A percentile compares a stretch with the other conserved stretches of the same genome.
Evolutionary conservation across 2,113 vertebrate genomes (phyloP).

Genomic region (Enhydra lutris): DNA sequence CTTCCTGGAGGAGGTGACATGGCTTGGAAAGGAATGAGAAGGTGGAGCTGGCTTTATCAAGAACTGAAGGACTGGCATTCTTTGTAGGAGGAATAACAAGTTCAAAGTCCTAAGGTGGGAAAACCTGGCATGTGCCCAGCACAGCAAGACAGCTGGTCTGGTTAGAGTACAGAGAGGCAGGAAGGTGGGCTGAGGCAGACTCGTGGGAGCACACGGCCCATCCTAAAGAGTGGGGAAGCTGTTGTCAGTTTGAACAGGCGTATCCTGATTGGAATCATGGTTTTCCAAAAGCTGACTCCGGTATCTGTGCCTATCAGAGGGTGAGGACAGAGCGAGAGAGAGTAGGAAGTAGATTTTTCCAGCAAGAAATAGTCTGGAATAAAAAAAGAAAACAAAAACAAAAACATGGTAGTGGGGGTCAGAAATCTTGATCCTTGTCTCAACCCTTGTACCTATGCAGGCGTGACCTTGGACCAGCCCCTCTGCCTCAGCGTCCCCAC

Average conservation of each 20-base stretch:
- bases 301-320: neutral
- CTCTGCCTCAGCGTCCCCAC: neutral
- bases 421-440: neutral
- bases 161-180: neutral
- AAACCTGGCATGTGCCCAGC: neutral
- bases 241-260: neutral
- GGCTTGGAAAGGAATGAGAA: neutral
- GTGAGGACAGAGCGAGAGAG: neutral
- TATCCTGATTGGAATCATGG: neutral
- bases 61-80: neutral
- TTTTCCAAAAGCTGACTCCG: neutral
- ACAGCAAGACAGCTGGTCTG: neutral
- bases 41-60: neutral
- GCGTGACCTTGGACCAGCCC: neutral
- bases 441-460: neutral
- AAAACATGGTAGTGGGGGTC: rapidly evolving
- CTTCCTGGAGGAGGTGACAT: neutral
- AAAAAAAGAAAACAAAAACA: neutral
- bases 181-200: neutral
- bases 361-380: neutral
- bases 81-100: neutral
- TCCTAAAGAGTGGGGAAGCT: neutral
- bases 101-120: neutral
- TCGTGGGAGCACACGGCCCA: rapidly evolving
- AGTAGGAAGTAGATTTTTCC: neutral